Percentiles rank a stretch among this genome's conserved stretches.
These are phyloP conservation scores for Dasypolia templi DNA, from an alignment of 2,888 invertebrate genomes.

Conservation along the genomic window DNA sequence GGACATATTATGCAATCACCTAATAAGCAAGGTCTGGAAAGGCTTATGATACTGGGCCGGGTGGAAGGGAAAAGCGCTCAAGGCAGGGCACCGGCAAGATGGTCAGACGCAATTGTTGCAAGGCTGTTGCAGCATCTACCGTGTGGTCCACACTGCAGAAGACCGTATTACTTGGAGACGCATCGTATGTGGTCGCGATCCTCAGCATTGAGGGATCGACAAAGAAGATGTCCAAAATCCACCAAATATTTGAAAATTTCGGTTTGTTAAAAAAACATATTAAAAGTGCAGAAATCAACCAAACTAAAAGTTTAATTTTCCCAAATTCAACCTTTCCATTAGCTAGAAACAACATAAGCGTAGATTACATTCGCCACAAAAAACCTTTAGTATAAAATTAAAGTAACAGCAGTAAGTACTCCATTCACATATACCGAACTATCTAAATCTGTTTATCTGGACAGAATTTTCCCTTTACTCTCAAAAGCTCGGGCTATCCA, in stretches of 20 bases:
- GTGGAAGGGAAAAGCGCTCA: too few relatives aligned
- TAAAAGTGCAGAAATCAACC: background rate
- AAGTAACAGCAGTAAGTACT: slow-evolving; percentile 17
- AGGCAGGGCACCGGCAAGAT: too few relatives aligned
- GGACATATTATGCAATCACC: too few relatives aligned
- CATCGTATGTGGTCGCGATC: too few relatives aligned
- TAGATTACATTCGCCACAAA: background rate
- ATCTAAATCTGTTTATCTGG: slow-evolving; percentile 58
- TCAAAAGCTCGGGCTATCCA: slow-evolving; percentile 46
- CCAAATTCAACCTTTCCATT: background rate
- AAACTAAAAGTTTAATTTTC: background rate
- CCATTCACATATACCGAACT: slow-evolving; percentile 38
- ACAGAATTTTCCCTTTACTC: slow-evolving; percentile 35
- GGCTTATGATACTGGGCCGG: too few relatives aligned
- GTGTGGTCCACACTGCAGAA: too few relatives aligned
- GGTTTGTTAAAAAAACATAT: background rate
- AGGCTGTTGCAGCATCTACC: too few relatives aligned
- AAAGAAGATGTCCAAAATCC: background rate
- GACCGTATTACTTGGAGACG: too few relatives aligned
- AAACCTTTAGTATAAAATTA: slow-evolving; percentile 10
- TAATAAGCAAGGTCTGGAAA: too few relatives aligned
- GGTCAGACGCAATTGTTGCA: too few relatives aligned
- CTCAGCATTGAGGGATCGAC: too few relatives aligned
- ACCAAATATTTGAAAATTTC: background rate
- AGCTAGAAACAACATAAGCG: background rate